phyloP scores from a whole-genome alignment of 2,888 invertebrate species.

The Athetis lepigone region DNA sequence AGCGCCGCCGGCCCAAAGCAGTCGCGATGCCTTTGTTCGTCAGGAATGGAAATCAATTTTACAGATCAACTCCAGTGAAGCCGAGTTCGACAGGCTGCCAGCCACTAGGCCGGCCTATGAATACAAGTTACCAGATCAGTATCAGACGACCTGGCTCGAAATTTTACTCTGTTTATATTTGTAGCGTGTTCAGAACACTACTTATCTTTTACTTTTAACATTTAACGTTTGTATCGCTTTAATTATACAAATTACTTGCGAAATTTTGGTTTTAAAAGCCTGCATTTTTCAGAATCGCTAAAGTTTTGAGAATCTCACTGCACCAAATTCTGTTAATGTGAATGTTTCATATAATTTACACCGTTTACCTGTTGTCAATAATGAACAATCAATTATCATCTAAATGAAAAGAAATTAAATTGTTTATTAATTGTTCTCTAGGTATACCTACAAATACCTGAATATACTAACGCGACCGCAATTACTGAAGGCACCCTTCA shows the following conservation, averaged over 20 bases:
- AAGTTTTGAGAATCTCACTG: no score
- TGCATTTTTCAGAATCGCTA: no score
- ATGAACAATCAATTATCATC: neutral
- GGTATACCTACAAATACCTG: neutral
- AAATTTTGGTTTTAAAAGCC: no score
- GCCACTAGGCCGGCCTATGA: conserved; percentile 73
- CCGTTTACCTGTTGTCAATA: neutral
- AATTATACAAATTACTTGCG: no score
- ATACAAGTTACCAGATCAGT: conserved; percentile 78
- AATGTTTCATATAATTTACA: neutral
- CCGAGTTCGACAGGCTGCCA: conserved; percentile 71
- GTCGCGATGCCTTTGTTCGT: conserved; percentile 70
- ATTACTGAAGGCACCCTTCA: conserved; percentile 43
- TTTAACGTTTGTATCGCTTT: neutral
- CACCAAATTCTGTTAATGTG: neutral
- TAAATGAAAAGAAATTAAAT: no score
- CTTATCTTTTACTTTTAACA: neutral
- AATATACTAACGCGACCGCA: conserved; percentile 6
- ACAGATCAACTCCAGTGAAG: conserved; percentile 76
- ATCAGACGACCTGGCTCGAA: conserved; percentile 65
- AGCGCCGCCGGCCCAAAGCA: conserved; percentile 33
- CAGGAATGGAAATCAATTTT: conserved; percentile 82
- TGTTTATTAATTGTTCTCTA: no score
- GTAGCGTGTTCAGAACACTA: conserved; percentile 34
- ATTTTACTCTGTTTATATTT: conserved; percentile 35